Conservation (phyloP, 2,113 vertebrate genomes). For the Nibea coibor region DNA sequence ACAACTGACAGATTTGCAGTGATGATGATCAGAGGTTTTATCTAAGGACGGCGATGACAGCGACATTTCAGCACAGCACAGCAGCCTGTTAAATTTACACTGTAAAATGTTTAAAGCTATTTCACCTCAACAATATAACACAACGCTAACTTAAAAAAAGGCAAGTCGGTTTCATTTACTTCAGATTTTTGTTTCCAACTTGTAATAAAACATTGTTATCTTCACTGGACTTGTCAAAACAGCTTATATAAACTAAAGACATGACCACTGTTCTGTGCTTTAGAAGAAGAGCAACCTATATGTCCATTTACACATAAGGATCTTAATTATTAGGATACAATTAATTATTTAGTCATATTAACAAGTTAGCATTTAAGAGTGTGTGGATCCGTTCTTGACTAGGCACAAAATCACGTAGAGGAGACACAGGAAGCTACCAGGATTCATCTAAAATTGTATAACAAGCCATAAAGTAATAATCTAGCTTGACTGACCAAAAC, state of each 20-base stretch:
- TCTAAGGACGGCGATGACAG: background rate
- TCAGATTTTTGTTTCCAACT: background rate
- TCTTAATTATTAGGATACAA: background rate
- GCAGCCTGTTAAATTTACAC: background rate
- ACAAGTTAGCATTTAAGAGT: background rate
- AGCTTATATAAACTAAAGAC: no score
- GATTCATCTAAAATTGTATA: background rate
- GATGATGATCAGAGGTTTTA: background rate
- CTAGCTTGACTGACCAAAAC: background rate
- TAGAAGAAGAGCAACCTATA: background rate
- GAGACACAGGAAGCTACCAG: background rate
- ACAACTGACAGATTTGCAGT: background rate
- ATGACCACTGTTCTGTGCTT: no score
- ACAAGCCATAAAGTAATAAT: background rate
- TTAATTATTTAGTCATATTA: background rate
- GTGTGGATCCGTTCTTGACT: background rate
- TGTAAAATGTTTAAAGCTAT: no score
- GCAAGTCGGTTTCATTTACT: background rate
- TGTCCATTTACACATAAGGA: background rate
- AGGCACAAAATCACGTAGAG: background rate
- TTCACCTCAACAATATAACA: no score
- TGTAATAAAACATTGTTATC: no score
- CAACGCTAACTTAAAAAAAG: no score
- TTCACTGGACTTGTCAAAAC: no score
- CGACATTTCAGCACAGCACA: background rate